Base-by-base conservation (phyloP, 2,113 vertebrate genomes). In the Lathamus discolor region DNA sequence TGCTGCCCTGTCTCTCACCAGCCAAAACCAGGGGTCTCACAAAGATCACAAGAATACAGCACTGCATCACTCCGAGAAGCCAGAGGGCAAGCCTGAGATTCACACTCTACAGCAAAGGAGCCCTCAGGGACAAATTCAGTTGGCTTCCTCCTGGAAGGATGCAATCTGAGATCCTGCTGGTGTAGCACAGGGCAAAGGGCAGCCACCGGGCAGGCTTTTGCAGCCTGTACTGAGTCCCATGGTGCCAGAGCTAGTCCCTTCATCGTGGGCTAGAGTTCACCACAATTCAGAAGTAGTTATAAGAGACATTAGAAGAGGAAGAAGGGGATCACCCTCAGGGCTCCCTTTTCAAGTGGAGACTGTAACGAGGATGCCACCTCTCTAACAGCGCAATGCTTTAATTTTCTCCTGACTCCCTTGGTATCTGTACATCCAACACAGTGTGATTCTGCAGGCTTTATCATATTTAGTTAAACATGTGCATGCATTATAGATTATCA, bases 161-260 rank as follows among this genome's bases (percentile, higher is more conserved):
- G 59, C 1, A 0, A 13, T 22, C 1, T 0, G 51, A 77, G 22
- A 72, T 16, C 12, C 51, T 1, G 0, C 39, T 16, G n/a, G 39
- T 18, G 0, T 3, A 37, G 29, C 64, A 25, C 19, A 35, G 44
- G 39, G 43, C 35, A 55, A 29, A 18, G 61, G 29, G 12, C 62
- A 69, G 25, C 12, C 68, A 35, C 35, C 2, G 0, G 62, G 18
- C 68, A 62, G 9, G 41, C 0, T 2, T 25, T 5, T 62, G 74
- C 31, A 72, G 76, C 31, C 52, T 4, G 0, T 25, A 31, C 22
- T 0, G 0, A 29, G 37, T 37, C 37, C 37, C 37, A 37, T 37
- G 37, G 37, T 37, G 41, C 33, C 61, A 63, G 43, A 57, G 17
- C 8, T 31, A 9, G 43, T 46, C 25, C 52, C n/a, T 61, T 64